phyloP scores from a whole-genome alignment of 2,888 invertebrate genomes.

The Hoplodrina blanda region DNA sequence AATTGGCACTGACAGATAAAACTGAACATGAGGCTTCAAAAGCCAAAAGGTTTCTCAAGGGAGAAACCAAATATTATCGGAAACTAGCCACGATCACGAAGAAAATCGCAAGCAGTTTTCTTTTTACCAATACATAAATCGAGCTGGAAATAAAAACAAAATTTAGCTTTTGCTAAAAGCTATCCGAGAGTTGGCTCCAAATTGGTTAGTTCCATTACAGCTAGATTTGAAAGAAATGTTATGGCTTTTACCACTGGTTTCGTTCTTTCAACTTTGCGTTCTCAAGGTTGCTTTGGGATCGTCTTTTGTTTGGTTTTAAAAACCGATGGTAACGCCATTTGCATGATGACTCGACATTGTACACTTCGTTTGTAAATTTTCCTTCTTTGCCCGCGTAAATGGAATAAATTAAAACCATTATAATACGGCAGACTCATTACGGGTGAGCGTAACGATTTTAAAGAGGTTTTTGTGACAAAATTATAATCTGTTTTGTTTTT shows the following conservation, averaged over 20 bases:
- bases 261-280: conserved; percentile 19
- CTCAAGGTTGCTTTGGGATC: conserved; percentile 28
- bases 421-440: conserved; percentile 55
- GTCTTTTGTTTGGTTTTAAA: conserved; percentile 52
- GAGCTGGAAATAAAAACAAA: conserved; percentile 67
- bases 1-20: conserved; percentile 8
- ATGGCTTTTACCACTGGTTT: conserved; percentile 66
- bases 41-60: background rate
- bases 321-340: conserved; percentile 56
- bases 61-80: conserved; percentile 5
- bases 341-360: conserved; percentile 60
- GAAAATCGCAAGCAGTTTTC: conserved; percentile 38
- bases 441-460: conserved; percentile 49
- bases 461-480: conserved; percentile 38
- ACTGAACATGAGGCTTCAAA: background rate
- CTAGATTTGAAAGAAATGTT: conserved; percentile 76
- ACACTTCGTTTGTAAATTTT: conserved; percentile 59
- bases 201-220: conserved; percentile 81
- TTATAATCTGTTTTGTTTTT: conserved; percentile 32
- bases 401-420: conserved; percentile 62
- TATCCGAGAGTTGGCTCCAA: conserved; percentile 76
- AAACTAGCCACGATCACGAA: conserved; percentile 16
- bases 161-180: conserved; percentile 75
- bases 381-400: conserved; percentile 47
- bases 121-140: conserved; percentile 49